phyloP scores from a whole-genome alignment of 2,888 invertebrate species.

The Aethes cnicana region DNA sequence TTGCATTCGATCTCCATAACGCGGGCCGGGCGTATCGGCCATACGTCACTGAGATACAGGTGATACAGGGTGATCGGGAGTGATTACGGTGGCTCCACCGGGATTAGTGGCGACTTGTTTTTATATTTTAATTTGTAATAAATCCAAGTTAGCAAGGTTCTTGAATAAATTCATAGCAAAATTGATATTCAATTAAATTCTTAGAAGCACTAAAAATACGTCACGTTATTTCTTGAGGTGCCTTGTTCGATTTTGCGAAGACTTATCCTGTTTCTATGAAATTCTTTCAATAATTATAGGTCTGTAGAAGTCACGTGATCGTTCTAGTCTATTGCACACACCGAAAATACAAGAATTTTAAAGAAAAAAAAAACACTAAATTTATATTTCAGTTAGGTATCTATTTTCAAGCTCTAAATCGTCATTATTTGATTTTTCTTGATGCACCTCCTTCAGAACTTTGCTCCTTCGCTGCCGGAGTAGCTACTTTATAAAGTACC shows the following conservation, averaged over 20 bases:
- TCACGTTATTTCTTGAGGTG: too few relatives aligned
- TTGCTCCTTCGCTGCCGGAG: slow-evolving; percentile 59
- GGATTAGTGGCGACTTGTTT: slow-evolving; percentile 36
- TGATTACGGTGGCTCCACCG: slow-evolving; percentile 49
- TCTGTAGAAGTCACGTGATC: too few relatives aligned
- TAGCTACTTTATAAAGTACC: slow-evolving; percentile 50
- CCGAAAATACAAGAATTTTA: too few relatives aligned
- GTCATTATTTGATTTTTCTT: slow-evolving; percentile 37
- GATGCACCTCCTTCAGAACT: slow-evolving; percentile 42
- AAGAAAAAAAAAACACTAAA: too few relatives aligned
- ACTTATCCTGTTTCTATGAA: too few relatives aligned
- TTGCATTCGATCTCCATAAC: slow-evolving; percentile 81
- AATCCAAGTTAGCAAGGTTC: background rate
- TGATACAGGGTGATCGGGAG: slow-evolving; percentile 57
- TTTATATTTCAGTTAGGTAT: too few relatives aligned
- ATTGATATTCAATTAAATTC: too few relatives aligned
- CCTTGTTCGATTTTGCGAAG: too few relatives aligned
- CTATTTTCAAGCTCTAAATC: too few relatives aligned
- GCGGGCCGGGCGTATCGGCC: slow-evolving; percentile 69
- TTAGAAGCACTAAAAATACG: too few relatives aligned
- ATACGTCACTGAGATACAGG: slow-evolving; percentile 77
- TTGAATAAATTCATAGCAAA: background rate
- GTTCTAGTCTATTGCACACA: too few relatives aligned
- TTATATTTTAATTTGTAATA: background rate
- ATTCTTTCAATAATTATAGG: too few relatives aligned